Evolutionary conservation across 2,797 vertebrate genomes (phyloP), one percentile per base, ranked within the genome.

Genomic region (Mico argentatus): DNA sequence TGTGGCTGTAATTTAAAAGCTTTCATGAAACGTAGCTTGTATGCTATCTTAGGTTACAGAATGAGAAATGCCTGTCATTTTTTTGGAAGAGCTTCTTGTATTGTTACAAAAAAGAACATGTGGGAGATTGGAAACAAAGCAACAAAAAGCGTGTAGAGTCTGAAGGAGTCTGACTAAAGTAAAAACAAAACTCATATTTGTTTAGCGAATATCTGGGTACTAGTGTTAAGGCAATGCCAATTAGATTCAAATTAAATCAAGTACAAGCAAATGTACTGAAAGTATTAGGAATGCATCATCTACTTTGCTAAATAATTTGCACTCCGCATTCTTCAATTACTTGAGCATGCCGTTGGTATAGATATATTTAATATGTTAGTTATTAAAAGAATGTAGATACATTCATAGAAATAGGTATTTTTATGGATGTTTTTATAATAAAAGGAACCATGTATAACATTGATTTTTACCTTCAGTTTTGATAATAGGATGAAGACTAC

Each of bases 381-480:
- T 97, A 96, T 6, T 88, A 97, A 95, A 91, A 93, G 91, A 97
- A 97, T 90, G 95, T 95, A 96, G 72, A 75, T 76, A 83, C 89
- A 97, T 94, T 97, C 79, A 85, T 73, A 97, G 90, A 97, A 91
- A 93, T n/a, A 33, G 96, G 89, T 79, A 76, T 9, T 3, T 92
- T 96, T 85, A 95, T 50, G 93, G 96, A 80, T 76, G 86, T 86
- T 86, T 97, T 95, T 94, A 89, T 39, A 92, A 44, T 96, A 81
- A 17, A 89, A 97, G n/a, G 0, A 96, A 93, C 94, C 96, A 97
- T 52, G 67, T 79, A 77, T 26, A 84, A 85, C 19, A 75, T 92
- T 95, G 57, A 89, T 73, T 48, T 95, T 98, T 99, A 99, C 99
- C 99, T 98, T 99, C 98, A 70, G 98, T 98, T 98, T 96, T 98